These are phyloP conservation scores for Drosophila repletoides DNA, from an alignment of 1,140 invertebrate species.

Conservation along the genomic window DNA sequence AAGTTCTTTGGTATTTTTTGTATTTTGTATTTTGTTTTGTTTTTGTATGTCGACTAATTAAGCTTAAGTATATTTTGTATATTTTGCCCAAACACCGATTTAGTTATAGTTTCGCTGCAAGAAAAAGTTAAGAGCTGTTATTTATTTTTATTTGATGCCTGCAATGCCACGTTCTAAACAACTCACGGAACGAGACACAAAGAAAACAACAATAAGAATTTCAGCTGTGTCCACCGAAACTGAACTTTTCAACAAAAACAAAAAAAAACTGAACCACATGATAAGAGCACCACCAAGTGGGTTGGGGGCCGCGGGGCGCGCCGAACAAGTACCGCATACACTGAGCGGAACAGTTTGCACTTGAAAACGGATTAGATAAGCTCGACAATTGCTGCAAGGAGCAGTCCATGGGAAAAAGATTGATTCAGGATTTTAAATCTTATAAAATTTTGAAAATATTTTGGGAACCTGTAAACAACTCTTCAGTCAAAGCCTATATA, in stretches of 20 bases:
- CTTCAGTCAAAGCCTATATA: no score
- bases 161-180: conserved; percentile 50
- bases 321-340: not conserved
- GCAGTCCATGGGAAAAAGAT: not conserved
- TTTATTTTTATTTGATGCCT: conserved; percentile 44
- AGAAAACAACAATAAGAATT: conserved; percentile 47
- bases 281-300: conserved; percentile 25
- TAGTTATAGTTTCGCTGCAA: conserved; percentile 61
- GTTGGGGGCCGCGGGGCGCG: not conserved
- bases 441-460: not conserved
- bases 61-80: conserved; percentile 13
- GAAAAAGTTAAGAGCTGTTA: conserved; percentile 58
- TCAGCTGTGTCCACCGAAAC: conserved; percentile 71
- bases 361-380: no score
- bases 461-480: no score
- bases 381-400: no score
- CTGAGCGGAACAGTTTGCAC: conserved; percentile 22
- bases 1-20: no score
- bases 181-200: conserved; percentile 42
- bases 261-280: conserved; percentile 33
- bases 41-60: conserved; percentile 34
- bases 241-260: no score
- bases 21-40: conserved; percentile 13
- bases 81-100: conserved; percentile 67
- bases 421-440: not conserved